These are phyloP conservation scores for Trinectes maculatus DNA, from an alignment of 2,113 vertebrate genomes.

Conservation along the genomic window DNA sequence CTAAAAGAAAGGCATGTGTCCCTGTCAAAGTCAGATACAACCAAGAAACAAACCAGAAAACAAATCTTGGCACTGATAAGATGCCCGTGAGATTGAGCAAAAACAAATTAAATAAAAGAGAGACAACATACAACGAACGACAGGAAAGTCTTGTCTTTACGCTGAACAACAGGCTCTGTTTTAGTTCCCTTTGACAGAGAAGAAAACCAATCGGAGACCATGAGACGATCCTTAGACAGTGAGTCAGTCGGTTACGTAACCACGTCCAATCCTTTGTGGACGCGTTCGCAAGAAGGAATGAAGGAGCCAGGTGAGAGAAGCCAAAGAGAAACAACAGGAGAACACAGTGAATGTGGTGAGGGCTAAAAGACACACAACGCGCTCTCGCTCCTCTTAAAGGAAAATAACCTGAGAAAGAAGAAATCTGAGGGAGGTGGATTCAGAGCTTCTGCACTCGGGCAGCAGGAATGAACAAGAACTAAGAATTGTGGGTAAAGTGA, in stretches of 20 bases:
- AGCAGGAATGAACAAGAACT: constrained; percentile 65
- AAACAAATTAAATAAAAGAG: constrained; percentile 27
- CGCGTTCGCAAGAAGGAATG: constrained; percentile 44
- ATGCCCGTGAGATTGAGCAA: constrained; percentile 61
- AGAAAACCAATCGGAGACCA: constrained; percentile 57
- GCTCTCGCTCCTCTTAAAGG: constrained; percentile 44
- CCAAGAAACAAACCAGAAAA: constrained; percentile 49
- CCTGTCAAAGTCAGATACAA: constrained; percentile 47
- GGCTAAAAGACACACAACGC: constrained; percentile 48
- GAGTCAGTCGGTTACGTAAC: constrained; percentile 51
- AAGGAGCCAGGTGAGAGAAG: constrained; percentile 39
- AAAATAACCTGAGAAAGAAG: constrained; percentile 79
- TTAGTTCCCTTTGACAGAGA: constrained; percentile 69
- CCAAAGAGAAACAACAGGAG: background rate
- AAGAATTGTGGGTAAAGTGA: constrained; percentile 42
- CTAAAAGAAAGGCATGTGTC: constrained; percentile 62
- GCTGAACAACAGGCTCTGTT: constrained; percentile 45
- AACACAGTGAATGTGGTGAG: constrained; percentile 27
- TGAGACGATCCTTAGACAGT: constrained; percentile 52
- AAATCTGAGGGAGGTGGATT: constrained; percentile 53
- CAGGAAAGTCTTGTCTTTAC: constrained; percentile 52
- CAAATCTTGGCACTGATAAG: constrained; percentile 78
- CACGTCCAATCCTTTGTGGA: constrained; percentile 39
- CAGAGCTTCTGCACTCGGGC: constrained; percentile 46
- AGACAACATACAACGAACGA: constrained; percentile 31